These are phyloP conservation scores for Lophura nycthemera DNA, from an alignment of 2,113 vertebrate genomes.

Conservation along the genomic window DNA sequence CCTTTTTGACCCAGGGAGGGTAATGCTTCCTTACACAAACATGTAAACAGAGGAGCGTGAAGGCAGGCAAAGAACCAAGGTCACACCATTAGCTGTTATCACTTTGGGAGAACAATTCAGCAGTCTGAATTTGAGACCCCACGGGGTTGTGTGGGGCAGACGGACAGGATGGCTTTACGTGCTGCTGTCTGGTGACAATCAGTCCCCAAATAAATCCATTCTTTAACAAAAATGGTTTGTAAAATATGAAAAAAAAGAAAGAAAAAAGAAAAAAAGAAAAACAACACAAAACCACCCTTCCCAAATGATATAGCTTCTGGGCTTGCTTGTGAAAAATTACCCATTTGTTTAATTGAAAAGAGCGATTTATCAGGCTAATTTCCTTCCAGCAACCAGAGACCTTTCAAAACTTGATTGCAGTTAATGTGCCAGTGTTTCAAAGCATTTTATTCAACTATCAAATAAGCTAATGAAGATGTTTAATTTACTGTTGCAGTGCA, in stretches of 20 bases:
- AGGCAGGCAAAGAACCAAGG: neutral
- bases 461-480: conserved; percentile 55
- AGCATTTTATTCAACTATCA: conserved; percentile 57
- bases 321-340: conserved; percentile 30
- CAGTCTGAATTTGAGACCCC: neutral
- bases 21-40: conserved; percentile 9
- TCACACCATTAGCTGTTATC: neutral
- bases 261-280: neutral
- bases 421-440: conserved; percentile 37
- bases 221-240: neutral
- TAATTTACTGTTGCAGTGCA: conserved; percentile 53
- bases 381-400: conserved; percentile 65
- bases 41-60: conserved; percentile 28
- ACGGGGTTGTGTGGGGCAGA: neutral
- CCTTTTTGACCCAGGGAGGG: conserved; percentile 14
- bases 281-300: neutral
- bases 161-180: neutral
- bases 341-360: conserved; percentile 52
- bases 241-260: neutral
- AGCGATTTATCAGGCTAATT: conserved; percentile 17
- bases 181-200: neutral
- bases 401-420: conserved; percentile 64
- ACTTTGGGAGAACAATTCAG: neutral
- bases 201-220: neutral
- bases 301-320: neutral